Percentiles rank a stretch among this genome's conserved stretches.
These are phyloP conservation scores for Pemphredon lugubris DNA, from an alignment of 2,888 invertebrate species.

Conservation along the genomic window DNA sequence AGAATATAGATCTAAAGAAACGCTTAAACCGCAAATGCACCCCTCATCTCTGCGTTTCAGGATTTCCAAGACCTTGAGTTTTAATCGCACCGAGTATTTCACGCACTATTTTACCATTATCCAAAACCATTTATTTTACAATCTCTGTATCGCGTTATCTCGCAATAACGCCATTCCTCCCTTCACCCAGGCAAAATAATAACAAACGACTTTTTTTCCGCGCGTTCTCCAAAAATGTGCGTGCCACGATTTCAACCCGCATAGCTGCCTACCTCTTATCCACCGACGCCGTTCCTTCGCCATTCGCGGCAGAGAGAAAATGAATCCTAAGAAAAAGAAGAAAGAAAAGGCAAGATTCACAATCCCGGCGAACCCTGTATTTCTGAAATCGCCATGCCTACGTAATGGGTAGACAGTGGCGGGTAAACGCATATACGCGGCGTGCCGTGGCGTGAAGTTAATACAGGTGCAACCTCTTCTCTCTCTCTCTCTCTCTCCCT, in stretches of 20 bases:
- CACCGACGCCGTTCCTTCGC: background rate
- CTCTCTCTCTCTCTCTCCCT: slow-evolving; percentile 6
- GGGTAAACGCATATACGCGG: slow-evolving; percentile 51
- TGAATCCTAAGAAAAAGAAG: slow-evolving; percentile 1
- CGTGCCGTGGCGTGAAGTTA: slow-evolving; percentile 56
- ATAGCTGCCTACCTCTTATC: background rate
- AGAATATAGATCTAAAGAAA: no score
- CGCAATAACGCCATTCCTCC: no score
- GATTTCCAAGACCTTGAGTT: no score
- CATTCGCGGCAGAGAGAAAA: slow-evolving; percentile 12
- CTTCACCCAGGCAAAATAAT: no score
- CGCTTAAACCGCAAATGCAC: no score
- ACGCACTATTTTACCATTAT: no score
- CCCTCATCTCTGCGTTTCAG: no score
- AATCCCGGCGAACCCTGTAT: slow-evolving; percentile 40
- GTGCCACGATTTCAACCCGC: background rate
- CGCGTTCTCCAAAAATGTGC: background rate
- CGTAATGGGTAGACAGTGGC: slow-evolving; percentile 55
- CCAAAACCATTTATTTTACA: no score
- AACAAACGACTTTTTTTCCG: no score
- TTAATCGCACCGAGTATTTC: no score
- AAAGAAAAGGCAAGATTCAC: slow-evolving; percentile 19
- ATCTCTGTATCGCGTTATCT: no score
- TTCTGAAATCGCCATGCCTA: slow-evolving; percentile 59
- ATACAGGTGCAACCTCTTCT: slow-evolving; percentile 46